Evolutionary conservation across 2,888 invertebrate genomes (phyloP).

Genomic region (Agrochola circellaris): DNA sequence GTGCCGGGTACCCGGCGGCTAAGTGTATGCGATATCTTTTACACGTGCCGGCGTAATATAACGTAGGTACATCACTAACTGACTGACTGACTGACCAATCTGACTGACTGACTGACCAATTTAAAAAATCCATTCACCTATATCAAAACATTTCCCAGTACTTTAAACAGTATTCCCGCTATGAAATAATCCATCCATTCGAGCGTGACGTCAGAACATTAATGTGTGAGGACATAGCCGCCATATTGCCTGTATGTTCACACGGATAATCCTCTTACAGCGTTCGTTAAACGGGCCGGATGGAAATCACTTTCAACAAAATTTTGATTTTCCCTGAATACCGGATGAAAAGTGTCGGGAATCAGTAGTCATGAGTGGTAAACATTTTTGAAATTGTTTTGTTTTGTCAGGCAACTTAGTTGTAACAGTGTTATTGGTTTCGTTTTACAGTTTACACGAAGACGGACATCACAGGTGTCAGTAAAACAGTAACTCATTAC

Average conservation of each 20-base stretch:
- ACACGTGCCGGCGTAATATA: too few species aligned
- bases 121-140: not conserved
- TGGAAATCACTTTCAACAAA: slow-evolving; percentile 30
- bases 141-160: not conserved
- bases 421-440: not conserved
- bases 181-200: not conserved
- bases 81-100: too few species aligned
- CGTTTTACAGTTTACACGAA: not conserved
- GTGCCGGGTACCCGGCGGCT: too few species aligned
- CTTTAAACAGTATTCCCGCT: not conserved
- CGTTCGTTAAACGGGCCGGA: slow-evolving; percentile 33
- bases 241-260: slow-evolving; percentile 28
- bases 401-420: not conserved
- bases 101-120: too few species aligned
- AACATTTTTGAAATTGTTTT: not conserved
- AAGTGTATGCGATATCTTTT: too few species aligned
- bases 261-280: slow-evolving; percentile 60
- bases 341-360: not conserved
- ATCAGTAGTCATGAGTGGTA: not conserved
- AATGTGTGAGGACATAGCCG: slow-evolving; percentile 19
- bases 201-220: slow-evolving; percentile 1
- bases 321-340: slow-evolving; percentile 4
- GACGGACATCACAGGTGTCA: not conserved
- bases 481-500: too few species aligned
- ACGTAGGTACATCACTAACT: too few species aligned